These are phyloP conservation scores for Epinotia bilunana DNA, from an alignment of 2,888 invertebrate genomes.

Conservation along the genomic window DNA sequence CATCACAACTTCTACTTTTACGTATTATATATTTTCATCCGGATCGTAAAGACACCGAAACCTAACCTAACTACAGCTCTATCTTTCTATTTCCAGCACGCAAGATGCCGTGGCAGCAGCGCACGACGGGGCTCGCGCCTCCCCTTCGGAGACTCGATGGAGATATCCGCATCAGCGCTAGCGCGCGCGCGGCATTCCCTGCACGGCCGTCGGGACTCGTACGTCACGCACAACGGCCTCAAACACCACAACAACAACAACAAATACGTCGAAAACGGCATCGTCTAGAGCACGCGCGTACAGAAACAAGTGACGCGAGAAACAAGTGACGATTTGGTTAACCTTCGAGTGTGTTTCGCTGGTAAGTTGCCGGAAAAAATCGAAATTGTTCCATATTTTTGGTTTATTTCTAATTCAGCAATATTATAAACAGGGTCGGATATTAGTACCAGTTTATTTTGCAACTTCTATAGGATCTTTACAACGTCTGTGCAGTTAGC, in stretches of 20 bases:
- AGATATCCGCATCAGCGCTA: slow-evolving; percentile 77
- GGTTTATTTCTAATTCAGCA: no score
- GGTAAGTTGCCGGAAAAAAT: no score
- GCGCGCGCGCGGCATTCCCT: slow-evolving; percentile 71
- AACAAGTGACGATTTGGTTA: neutral
- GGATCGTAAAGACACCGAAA: neutral
- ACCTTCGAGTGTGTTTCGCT: neutral
- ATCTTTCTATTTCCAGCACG: slow-evolving; percentile 60
- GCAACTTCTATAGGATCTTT: neutral
- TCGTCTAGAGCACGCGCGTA: slow-evolving; percentile 57
- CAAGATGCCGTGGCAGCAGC: slow-evolving; percentile 66
- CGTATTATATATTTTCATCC: neutral
- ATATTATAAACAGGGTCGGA: neutral
- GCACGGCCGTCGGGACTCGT: slow-evolving; percentile 66
- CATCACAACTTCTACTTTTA: neutral
- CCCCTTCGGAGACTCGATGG: slow-evolving; percentile 80
- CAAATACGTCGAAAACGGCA: slow-evolving; percentile 68
- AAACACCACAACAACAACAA: slow-evolving; percentile 75
- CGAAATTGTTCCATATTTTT: no score
- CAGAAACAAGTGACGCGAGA: neutral
- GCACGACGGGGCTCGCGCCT: slow-evolving; percentile 72
- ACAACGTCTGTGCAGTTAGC: neutral
- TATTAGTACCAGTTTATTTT: neutral
- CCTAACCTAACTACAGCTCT: neutral
- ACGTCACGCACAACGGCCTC: slow-evolving; percentile 65